A percentile compares a stretch with the other conserved stretches of the same genome.
phyloP scores from a whole-genome alignment of 1,140 invertebrate genomes.

The Drosophila sproati region DNA sequence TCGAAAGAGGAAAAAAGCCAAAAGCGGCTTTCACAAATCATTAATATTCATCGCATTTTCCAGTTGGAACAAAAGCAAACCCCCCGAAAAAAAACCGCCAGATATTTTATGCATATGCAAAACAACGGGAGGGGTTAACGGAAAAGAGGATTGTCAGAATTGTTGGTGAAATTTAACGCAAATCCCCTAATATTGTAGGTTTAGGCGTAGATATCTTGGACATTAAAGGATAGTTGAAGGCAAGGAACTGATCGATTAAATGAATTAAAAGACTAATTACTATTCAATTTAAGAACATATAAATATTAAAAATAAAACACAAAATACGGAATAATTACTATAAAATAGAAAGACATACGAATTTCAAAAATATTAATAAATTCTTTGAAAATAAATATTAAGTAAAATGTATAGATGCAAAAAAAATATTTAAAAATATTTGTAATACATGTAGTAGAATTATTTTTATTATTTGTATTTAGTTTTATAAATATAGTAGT shows the following conservation, averaged over 20 bases:
- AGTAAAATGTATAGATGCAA: background rate
- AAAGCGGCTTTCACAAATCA: conserved; percentile 49
- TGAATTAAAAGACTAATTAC: background rate
- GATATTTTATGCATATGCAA: conserved; percentile 3
- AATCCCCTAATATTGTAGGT: background rate
- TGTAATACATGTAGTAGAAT: no score
- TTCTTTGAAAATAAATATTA: background rate
- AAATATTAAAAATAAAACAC: no score
- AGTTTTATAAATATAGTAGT: no score
- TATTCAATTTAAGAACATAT: no score
- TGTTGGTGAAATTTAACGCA: background rate
- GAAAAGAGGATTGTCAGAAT: background rate
- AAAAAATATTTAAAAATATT: no score
- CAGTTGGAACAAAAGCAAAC: conserved; percentile 23
- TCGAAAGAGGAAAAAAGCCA: conserved; percentile 20
- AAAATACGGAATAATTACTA: background rate
- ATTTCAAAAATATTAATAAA: background rate
- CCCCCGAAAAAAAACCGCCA: background rate
- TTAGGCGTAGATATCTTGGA: background rate
- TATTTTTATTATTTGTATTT: no score
- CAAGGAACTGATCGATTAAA: background rate
- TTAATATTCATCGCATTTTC: conserved; percentile 67
- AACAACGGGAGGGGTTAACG: background rate
- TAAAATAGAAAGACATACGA: background rate
- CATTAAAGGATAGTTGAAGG: background rate